phyloP scores from a whole-genome alignment of 2,888 invertebrate genomes.

The Chaitophorus viminalis region DNA sequence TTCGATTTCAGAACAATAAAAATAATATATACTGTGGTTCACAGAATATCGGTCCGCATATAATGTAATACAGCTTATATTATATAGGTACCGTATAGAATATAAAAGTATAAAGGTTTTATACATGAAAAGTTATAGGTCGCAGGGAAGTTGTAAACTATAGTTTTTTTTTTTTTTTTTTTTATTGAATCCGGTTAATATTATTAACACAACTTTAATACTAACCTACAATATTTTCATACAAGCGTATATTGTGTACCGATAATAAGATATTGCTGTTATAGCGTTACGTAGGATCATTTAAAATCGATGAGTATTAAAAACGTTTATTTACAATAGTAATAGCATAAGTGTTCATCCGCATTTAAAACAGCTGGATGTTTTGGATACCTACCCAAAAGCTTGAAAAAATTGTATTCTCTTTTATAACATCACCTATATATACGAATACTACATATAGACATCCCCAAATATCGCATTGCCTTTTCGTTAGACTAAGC shows the following conservation, averaged over 20 bases:
- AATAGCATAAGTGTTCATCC: not conserved
- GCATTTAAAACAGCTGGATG: not conserved
- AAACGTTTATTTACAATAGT: not conserved
- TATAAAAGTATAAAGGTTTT: constrained; percentile 36
- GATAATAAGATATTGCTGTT: not conserved
- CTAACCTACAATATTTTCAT: not conserved
- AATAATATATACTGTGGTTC: constrained; percentile 44
- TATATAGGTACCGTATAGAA: not conserved
- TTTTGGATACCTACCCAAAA: too few relatives aligned
- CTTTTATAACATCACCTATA: not conserved
- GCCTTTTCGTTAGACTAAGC: not conserved
- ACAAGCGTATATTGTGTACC: not conserved
- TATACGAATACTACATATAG: not conserved
- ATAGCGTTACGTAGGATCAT: not conserved
- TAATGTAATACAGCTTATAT: not conserved
- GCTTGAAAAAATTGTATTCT: too few relatives aligned
- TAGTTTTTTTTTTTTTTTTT: not conserved
- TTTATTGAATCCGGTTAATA: constrained; percentile 41
- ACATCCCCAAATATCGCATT: not conserved
- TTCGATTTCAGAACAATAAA: constrained; percentile 53
- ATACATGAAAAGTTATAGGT: constrained; percentile 35
- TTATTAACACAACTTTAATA: constrained; percentile 18
- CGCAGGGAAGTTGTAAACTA: constrained; percentile 34
- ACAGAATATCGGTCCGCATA: constrained; percentile 20
- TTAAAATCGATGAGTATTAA: constrained; percentile 32